Conservation (phyloP, 2,888 invertebrate species). For the Pachydiplax longipennis region DNA sequence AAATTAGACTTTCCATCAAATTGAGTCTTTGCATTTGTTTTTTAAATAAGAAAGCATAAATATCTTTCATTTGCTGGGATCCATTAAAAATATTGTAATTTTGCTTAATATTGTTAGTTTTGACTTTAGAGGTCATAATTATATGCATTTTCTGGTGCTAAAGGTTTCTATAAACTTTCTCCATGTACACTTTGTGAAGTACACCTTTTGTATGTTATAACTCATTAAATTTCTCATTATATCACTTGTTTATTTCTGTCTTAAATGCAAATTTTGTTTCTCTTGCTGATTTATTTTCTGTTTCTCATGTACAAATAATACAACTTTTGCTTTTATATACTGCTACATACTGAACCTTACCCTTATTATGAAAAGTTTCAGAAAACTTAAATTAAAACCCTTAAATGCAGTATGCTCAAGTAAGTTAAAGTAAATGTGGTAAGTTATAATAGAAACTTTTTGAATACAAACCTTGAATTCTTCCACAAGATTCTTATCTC, state of each 20-base stretch:
- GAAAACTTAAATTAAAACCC: no score
- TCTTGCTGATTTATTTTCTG: neutral
- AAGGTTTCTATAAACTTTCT: conserved; percentile 12
- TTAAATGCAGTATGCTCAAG: no score
- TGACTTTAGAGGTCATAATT: conserved; percentile 5
- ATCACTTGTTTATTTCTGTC: neutral
- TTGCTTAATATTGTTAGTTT: neutral
- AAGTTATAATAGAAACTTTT: no score
- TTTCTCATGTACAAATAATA: no score
- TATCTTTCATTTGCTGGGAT: neutral
- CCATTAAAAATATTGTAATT: neutral
- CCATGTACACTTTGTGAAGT: neutral
- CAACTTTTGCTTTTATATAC: no score
- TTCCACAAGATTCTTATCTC: no score
- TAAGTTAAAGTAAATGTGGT: no score
- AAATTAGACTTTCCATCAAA: neutral
- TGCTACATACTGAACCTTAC: no score
- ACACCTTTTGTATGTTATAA: neutral
- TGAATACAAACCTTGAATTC: no score
- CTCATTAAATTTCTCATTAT: neutral
- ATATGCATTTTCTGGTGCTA: conserved; percentile 13
- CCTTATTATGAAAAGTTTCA: no score
- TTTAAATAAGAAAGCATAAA: neutral
- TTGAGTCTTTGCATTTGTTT: neutral
- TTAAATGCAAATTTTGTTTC: neutral